These are phyloP conservation scores for Parauchenoglanis ngamensis DNA, from an alignment of 2,797 vertebrate species.

Conservation along the genomic window DNA sequence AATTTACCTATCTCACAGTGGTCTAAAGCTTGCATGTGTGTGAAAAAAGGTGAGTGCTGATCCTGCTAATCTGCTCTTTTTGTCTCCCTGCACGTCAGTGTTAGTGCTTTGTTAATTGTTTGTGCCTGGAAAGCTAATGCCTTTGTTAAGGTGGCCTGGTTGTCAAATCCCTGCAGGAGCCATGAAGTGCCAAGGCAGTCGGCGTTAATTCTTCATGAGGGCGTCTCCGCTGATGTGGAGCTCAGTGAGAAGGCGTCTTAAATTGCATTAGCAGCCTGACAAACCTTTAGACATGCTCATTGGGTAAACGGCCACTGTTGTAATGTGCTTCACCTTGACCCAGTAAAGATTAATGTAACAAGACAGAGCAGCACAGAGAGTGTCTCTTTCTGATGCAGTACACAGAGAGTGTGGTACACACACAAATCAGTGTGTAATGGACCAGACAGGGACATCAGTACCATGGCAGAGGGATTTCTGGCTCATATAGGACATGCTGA, in stretches of 20 bases:
- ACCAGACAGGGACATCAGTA: slow-evolving; percentile 38
- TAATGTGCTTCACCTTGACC: slow-evolving; percentile 78
- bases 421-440: slow-evolving; percentile 51
- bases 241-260: slow-evolving; percentile 13
- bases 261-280: slow-evolving; percentile 60
- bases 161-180: slow-evolving; percentile 55
- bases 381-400: slow-evolving; percentile 69
- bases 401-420: slow-evolving; percentile 55
- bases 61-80: slow-evolving; percentile 67
- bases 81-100: slow-evolving; percentile 63
- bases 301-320: slow-evolving; percentile 67
- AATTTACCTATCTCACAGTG: slow-evolving; percentile 42
- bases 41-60: slow-evolving; percentile 53
- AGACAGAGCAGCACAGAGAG: slow-evolving; percentile 61
- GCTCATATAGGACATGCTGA: slow-evolving; percentile 20
- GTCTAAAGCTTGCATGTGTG: slow-evolving; percentile 41
- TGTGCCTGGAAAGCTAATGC: slow-evolving; percentile 74
- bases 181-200: slow-evolving; percentile 38
- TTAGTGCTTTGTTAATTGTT: slow-evolving; percentile 69
- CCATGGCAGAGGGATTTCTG: slow-evolving; percentile 16
- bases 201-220: slow-evolving; percentile 57
- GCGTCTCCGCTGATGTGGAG: slow-evolving; percentile 55
- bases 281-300: slow-evolving; percentile 74
- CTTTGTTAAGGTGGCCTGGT: slow-evolving; percentile 71
- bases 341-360: slow-evolving; percentile 70